Conservation (phyloP, 2,113 vertebrate genomes). For the Menura novaehollandiae region DNA sequence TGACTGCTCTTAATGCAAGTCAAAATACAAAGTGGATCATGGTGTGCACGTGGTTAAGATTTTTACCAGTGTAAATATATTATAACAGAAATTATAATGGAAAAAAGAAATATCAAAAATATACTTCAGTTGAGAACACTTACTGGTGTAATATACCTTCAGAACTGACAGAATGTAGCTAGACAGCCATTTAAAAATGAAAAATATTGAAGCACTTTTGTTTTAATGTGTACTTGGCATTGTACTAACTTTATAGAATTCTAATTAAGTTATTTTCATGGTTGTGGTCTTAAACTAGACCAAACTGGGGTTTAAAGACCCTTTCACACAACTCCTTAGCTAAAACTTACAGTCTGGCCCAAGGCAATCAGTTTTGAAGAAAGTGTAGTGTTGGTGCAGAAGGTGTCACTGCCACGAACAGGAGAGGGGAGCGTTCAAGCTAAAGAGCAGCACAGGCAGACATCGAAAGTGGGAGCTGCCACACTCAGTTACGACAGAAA, state of each 20-base stretch:
- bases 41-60: background rate
- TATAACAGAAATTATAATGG: background rate
- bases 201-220: background rate
- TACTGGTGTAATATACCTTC: background rate
- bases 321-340: background rate
- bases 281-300: background rate
- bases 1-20: background rate
- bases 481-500: background rate
- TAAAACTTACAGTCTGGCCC: background rate
- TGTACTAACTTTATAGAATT: background rate
- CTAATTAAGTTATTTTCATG: background rate
- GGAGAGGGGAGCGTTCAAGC: background rate
- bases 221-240: background rate
- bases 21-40: background rate
- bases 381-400: background rate
- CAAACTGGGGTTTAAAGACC: background rate
- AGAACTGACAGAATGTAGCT: background rate
- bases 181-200: background rate
- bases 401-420: accelerated
- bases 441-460: background rate
- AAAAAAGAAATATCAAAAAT: background rate
- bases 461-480: background rate
- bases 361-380: background rate
- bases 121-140: background rate
- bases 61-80: background rate